Percentiles rank a stretch among this genome's conserved stretches.
phyloP scores from a whole-genome alignment of 2,888 invertebrate species.

The Lithosia quadra region DNA sequence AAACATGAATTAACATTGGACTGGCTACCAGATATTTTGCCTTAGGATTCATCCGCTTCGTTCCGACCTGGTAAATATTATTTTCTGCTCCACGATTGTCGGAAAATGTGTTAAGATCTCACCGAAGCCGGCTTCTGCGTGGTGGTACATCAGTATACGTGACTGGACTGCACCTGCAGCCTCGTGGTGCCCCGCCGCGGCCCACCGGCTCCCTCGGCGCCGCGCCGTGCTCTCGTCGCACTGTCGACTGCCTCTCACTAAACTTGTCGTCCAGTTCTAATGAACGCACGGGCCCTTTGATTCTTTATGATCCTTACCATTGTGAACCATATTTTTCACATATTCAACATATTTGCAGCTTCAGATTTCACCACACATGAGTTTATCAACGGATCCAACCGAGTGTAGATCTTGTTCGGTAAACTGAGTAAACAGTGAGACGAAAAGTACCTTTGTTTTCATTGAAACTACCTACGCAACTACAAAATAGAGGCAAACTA shows the following conservation, averaged over 20 bases:
- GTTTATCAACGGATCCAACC: too few species aligned
- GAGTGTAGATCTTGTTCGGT: too few species aligned
- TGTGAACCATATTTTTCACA: too few species aligned
- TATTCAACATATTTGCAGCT: too few species aligned
- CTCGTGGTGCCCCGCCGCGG: not conserved
- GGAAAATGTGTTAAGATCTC: conserved; percentile 13
- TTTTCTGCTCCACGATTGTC: conserved; percentile 24
- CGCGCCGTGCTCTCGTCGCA: not conserved
- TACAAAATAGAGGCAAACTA: not conserved
- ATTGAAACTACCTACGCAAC: not conserved
- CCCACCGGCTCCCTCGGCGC: not conserved
- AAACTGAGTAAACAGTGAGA: too few species aligned
- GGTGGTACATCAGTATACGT: not conserved
- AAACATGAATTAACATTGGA: conserved; percentile 41
- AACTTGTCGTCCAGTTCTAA: not conserved
- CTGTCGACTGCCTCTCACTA: not conserved
- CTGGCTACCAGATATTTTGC: conserved; percentile 19
- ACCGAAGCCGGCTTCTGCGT: not conserved
- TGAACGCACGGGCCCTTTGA: not conserved
- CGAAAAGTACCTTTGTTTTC: too few species aligned
- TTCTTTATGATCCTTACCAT: too few species aligned
- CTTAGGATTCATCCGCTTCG: conserved; percentile 35
- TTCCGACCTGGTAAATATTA: conserved; percentile 41
- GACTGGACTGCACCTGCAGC: not conserved
- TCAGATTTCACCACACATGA: too few species aligned